Evolutionary conservation across 2,113 vertebrate species (phyloP).

Genomic region (Poeciliopsis occidentalis): DNA sequence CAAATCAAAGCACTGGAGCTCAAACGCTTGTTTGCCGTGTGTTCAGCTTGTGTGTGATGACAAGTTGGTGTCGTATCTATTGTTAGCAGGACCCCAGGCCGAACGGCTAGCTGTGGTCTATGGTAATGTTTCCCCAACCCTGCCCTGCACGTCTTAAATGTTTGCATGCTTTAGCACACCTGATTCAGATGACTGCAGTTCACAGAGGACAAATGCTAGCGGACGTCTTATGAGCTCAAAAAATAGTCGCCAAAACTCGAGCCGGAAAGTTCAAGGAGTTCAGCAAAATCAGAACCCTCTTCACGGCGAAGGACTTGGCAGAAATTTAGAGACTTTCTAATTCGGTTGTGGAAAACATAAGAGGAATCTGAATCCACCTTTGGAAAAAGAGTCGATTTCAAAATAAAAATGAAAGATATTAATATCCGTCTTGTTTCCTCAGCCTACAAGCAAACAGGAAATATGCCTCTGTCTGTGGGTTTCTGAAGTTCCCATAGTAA

Average conservation of each 20-base stretch:
- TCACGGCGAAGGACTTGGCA: too few relatives aligned
- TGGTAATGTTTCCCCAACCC: neutral
- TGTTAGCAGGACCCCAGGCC: neutral
- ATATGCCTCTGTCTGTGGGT: conserved; percentile 3
- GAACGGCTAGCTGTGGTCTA: conserved; percentile 7
- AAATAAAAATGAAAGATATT: neutral
- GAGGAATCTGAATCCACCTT: neutral
- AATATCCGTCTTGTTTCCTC: conserved; percentile 4
- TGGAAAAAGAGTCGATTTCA: neutral
- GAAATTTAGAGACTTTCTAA: too few relatives aligned
- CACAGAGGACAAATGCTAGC: too few relatives aligned
- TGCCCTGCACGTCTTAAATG: too few relatives aligned
- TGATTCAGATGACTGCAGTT: too few relatives aligned
- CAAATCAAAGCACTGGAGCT: conserved; percentile 28
- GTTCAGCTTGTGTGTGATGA: conserved; percentile 26
- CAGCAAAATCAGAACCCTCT: too few relatives aligned
- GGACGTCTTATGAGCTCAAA: too few relatives aligned
- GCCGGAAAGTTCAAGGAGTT: too few relatives aligned
- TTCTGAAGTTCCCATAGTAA: conserved; percentile 33
- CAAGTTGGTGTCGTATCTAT: conserved; percentile 29
- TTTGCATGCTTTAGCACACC: too few relatives aligned
- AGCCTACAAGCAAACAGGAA: conserved; percentile 42
- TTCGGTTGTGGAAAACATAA: too few relatives aligned
- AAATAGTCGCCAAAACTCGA: too few relatives aligned
- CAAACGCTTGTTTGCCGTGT: conserved; percentile 20